Conservation (phyloP, 1,140 invertebrate genomes). For the Metaphire vulgaris region DNA sequence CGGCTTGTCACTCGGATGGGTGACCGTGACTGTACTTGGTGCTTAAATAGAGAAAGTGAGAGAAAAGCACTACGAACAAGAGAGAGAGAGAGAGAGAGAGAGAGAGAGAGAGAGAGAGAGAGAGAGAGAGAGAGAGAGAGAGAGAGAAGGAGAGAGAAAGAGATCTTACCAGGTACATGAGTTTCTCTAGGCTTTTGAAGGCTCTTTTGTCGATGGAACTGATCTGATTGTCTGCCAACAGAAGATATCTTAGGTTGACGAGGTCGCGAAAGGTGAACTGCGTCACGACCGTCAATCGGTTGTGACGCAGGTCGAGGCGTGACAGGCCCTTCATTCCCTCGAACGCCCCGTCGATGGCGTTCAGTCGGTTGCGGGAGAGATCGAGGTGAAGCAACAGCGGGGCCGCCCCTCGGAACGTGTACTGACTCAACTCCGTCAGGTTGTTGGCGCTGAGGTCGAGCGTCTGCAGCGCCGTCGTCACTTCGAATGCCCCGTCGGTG, state of each 20-base stretch:
- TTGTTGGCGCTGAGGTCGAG: conserved; percentile 62
- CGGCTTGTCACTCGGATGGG: too few relatives aligned
- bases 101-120: too few relatives aligned
- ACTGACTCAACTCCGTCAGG: conserved; percentile 53
- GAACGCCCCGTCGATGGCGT: conserved; percentile 46
- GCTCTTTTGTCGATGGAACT: conserved; percentile 63
- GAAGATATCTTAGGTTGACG: conserved; percentile 65
- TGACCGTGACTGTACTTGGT: too few relatives aligned
- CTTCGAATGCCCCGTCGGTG: conserved; percentile 39
- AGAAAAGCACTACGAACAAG: too few relatives aligned
- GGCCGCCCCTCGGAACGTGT: conserved; percentile 39
- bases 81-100: too few relatives aligned
- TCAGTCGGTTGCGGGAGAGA: conserved; percentile 48
- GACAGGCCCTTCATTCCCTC: conserved; percentile 56
- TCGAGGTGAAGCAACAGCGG: conserved; percentile 44
- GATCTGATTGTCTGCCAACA: conserved; percentile 71
- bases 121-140: too few relatives aligned
- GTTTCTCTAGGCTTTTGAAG: conserved; percentile 65
- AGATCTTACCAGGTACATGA: conserved; percentile 66
- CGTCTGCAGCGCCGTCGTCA: conserved; percentile 36
- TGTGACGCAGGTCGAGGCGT: conserved; percentile 65
- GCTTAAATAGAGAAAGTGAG: too few relatives aligned
- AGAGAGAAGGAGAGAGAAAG: too few relatives aligned
- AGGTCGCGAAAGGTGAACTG: conserved; percentile 60
- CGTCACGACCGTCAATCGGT: conserved; percentile 59